A percentile compares a stretch with the other conserved stretches of the same genome.
Conservation (phyloP, 2,113 vertebrate genomes). For the Semnornis frantzii region DNA sequence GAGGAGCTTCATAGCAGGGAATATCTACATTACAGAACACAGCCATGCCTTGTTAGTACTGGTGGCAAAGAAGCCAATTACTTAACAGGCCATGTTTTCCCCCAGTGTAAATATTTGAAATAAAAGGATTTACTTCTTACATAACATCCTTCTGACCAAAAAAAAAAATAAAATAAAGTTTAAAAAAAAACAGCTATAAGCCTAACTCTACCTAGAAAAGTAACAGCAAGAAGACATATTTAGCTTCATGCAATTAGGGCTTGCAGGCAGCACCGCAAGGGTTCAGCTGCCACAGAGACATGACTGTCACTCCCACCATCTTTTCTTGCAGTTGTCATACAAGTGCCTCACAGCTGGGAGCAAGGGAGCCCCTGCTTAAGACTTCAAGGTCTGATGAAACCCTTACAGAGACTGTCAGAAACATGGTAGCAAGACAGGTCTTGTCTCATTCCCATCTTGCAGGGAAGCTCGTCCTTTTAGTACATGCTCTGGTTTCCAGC, state of each 20-base stretch:
- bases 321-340: not conserved
- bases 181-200: not conserved
- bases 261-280: not conserved
- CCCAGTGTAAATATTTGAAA: not conserved
- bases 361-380: not conserved
- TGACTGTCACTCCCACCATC: not conserved
- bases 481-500: not conserved
- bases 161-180: not conserved
- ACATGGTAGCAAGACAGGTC: not conserved
- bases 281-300: not conserved
- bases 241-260: not conserved
- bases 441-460: not conserved
- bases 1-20: not conserved
- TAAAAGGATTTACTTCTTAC: not conserved
- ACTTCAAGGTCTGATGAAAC: not conserved
- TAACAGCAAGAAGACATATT: not conserved
- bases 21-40: not conserved
- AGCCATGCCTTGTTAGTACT: not conserved
- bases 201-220: not conserved
- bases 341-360: not conserved
- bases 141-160: not conserved
- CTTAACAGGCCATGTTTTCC: not conserved
- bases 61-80: not conserved
- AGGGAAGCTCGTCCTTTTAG: not conserved
- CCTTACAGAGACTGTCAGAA: not conserved